phyloP scores from a whole-genome alignment of 2,113 vertebrate genomes.

The Drymodes brunneopygia region DNA sequence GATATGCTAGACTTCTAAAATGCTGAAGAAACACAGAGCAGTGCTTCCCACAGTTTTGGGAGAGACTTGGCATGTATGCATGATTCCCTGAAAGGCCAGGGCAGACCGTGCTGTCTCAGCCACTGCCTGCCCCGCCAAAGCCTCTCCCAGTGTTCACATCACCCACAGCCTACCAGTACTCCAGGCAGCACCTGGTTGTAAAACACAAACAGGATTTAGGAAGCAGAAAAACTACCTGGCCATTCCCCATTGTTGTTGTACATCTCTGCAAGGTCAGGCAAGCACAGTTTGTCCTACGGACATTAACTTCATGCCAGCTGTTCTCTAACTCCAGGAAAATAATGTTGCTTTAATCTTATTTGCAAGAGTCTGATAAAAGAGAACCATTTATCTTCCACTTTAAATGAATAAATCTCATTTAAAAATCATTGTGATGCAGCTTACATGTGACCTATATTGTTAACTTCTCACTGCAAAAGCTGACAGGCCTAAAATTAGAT shows the following conservation, averaged over 20 bases:
- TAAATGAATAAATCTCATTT: slow-evolving; percentile 60
- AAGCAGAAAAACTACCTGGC: background rate
- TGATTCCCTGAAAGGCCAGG: background rate
- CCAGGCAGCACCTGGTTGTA: background rate
- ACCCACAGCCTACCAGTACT: background rate
- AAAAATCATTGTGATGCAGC: slow-evolving; percentile 35
- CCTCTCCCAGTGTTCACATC: background rate
- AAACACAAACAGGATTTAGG: background rate
- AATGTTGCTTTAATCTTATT: slow-evolving; percentile 54
- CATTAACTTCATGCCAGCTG: slow-evolving; percentile 13
- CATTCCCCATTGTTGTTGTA: background rate
- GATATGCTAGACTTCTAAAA: background rate
- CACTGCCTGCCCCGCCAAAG: background rate
- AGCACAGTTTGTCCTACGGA: background rate
- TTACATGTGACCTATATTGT: slow-evolving; percentile 21
- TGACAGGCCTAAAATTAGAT: slow-evolving; percentile 18
- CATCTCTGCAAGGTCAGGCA: slow-evolving; percentile 24
- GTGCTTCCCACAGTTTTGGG: background rate
- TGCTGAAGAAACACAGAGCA: background rate
- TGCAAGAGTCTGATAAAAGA: slow-evolving; percentile 43
- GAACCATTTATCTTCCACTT: slow-evolving; percentile 43
- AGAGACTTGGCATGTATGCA: background rate
- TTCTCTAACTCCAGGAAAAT: slow-evolving; percentile 17
- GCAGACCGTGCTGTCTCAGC: background rate
- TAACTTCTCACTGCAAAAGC: background rate